Conservation (phyloP, 1,140 invertebrate genomes). For the Meloidogyne floridensis region DNA sequence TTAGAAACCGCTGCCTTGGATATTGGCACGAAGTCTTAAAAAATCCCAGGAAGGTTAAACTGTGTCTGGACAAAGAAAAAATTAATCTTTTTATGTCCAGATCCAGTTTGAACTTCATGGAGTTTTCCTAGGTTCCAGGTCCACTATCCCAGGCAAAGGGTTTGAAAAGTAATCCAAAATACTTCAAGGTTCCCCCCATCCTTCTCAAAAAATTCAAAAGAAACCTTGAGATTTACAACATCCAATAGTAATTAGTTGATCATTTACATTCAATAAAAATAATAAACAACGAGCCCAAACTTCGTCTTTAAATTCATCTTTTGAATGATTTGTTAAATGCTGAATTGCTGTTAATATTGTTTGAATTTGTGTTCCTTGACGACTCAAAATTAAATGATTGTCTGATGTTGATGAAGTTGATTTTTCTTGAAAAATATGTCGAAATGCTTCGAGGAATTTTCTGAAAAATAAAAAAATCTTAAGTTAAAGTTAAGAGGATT, state of each 20-base stretch:
- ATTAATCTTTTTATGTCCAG: no score
- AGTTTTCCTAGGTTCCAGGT: no score
- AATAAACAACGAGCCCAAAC: conserved; percentile 46
- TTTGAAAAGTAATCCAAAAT: no score
- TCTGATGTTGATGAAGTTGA: conserved; percentile 6
- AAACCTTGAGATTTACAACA: conserved; percentile 21
- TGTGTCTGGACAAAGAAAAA: no score
- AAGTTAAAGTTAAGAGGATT: not conserved
- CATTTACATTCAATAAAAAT: conserved; percentile 41
- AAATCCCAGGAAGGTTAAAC: no score
- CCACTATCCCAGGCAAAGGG: no score
- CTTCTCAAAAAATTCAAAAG: no score
- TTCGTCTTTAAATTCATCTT: conserved; percentile 50
- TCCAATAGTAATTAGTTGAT: conserved; percentile 33
- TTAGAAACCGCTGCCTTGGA: no score
- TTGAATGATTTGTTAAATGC: conserved; percentile 26
- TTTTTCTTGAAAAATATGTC: conserved; percentile 38
- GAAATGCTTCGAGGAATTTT: conserved; percentile 51
- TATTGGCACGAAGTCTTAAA: no score
- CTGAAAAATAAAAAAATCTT: conserved; percentile 17
- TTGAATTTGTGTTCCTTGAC: conserved; percentile 52
- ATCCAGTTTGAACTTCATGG: no score
- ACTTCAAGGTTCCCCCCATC: no score
- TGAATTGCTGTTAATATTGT: conserved; percentile 38
- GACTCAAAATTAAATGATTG: conserved; percentile 15